Conservation (phyloP, 1,140 invertebrate genomes). For the Drosophila equinoxialis region DNA sequence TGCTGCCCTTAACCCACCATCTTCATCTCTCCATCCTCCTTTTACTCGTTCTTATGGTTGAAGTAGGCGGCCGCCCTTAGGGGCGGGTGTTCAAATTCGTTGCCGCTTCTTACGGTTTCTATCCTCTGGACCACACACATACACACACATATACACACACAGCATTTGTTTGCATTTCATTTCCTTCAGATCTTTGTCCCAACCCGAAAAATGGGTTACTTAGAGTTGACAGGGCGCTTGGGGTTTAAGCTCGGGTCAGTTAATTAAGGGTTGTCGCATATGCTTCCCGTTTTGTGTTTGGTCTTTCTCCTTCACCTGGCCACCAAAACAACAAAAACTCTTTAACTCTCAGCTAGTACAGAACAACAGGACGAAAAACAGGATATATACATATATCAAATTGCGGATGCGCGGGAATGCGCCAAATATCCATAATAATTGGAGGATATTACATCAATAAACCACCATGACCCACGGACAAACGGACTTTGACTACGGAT, state of each 20-base stretch:
- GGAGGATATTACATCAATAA: constrained; percentile 82
- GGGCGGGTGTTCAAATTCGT: constrained; percentile 56
- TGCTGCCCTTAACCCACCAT: constrained; percentile 51
- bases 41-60: constrained; percentile 12
- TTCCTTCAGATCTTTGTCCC: constrained; percentile 65
- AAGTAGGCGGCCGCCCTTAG: constrained; percentile 15
- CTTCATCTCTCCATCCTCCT: not conserved
- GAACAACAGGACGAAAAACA: constrained; percentile 6
- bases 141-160: constrained; percentile 23
- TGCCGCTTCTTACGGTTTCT: constrained; percentile 44
- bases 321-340: constrained; percentile 9
- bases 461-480: constrained; percentile 33
- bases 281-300: constrained; percentile 8
- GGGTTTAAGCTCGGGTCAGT: constrained; percentile 61
- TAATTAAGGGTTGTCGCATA: constrained; percentile 67
- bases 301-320: constrained; percentile 23
- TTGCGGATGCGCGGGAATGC: constrained; percentile 62
- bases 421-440: constrained; percentile 82
- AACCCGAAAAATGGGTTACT: constrained; percentile 35
- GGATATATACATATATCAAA: constrained; percentile 33
- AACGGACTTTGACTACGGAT: too few relatives aligned
- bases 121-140: constrained; percentile 60
- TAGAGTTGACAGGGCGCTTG: constrained; percentile 52
- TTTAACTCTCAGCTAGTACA: constrained; percentile 26
- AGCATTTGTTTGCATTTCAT: constrained; percentile 81